Evolutionary conservation across 2,888 invertebrate genomes (phyloP), one percentile per base, ranked within the genome.

Genomic region (Mythimna ferrago): DNA sequence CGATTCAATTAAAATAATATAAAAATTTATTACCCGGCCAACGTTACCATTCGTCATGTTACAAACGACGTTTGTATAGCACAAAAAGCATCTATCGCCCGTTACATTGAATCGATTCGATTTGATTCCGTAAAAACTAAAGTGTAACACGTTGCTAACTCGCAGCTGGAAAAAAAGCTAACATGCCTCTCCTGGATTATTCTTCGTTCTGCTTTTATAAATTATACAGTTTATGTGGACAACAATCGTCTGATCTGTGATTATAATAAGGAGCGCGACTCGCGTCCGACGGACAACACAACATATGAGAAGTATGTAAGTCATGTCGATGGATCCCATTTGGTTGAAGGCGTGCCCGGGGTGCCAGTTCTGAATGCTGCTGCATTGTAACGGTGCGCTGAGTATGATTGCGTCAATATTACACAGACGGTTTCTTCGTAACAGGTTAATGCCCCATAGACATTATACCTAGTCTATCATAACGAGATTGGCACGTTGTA

Each of bases 231-330:
- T 94, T 92, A 93, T 92, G 92, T 90, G 88, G 92, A 90, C 93
- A 94, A 95, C 95, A 95, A 95, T 94, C 94, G 93, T 83, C 94
- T 93, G 90, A 95, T 95, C 93, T 95, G 95, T 95, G 93, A 96
- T 95, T 95, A 93, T 95, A 96, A 96, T 95, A 94, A 93, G 94
- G 90, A 86, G 87, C 88, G 88, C 91, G 92, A 93, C 92, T 93
- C 93, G 93, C 92, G 93, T 92, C 92, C 92, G 90, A 91, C 86
- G 90, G 92, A 92, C 92, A 90, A 85, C 84, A 78, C 82, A 87
- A 88, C 86, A 86, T 87, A 89, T 85, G 82, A 86, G 84, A 83
- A 81, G 86, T 86, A 82, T 77, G 74, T 86, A 86, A 89, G 85
- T 89, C 88, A 89, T 89, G 88, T 87, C 88, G 86, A 89, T 91